These are phyloP conservation scores for Peromyscus nudipes DNA, from an alignment of 2,797 vertebrate species.

Conservation along the genomic window DNA sequence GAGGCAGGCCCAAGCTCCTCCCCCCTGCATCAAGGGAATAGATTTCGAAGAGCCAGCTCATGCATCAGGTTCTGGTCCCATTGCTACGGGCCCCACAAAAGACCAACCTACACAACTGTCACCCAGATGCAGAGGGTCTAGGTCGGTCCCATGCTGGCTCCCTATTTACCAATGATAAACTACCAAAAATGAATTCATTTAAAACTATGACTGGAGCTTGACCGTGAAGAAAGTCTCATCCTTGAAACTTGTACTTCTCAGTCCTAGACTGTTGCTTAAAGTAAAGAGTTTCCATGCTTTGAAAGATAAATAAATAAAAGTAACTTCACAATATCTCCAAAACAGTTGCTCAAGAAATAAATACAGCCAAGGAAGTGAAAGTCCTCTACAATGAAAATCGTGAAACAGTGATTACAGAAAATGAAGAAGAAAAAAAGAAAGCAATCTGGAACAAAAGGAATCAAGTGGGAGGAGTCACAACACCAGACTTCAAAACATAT, in stretches of 20 bases:
- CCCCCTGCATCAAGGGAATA: too few relatives aligned
- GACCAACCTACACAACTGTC: too few relatives aligned
- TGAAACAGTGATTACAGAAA: neutral
- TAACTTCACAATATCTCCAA: neutral
- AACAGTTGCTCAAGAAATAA: neutral
- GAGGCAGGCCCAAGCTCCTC: too few relatives aligned
- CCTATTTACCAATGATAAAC: neutral
- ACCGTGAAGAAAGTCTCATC: conserved; percentile 86
- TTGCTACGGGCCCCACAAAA: too few relatives aligned
- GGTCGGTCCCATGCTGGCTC: too few relatives aligned
- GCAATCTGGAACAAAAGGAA: neutral
- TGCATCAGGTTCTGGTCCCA: too few relatives aligned
- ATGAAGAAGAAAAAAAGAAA: neutral
- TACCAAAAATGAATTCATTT: neutral
- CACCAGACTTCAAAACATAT: neutral
- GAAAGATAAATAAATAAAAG: conserved; percentile 74
- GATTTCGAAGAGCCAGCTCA: too few relatives aligned
- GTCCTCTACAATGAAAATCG: neutral
- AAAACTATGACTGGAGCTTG: conserved; percentile 85
- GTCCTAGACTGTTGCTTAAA: conserved; percentile 88
- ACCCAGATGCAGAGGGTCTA: too few relatives aligned
- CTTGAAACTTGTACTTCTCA: conserved; percentile 87
- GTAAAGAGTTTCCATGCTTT: conserved; percentile 89
- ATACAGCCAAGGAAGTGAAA: neutral
- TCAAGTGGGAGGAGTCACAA: neutral